Conservation (phyloP, 2,888 invertebrate species). For the Stegana nigrithorax region DNA sequence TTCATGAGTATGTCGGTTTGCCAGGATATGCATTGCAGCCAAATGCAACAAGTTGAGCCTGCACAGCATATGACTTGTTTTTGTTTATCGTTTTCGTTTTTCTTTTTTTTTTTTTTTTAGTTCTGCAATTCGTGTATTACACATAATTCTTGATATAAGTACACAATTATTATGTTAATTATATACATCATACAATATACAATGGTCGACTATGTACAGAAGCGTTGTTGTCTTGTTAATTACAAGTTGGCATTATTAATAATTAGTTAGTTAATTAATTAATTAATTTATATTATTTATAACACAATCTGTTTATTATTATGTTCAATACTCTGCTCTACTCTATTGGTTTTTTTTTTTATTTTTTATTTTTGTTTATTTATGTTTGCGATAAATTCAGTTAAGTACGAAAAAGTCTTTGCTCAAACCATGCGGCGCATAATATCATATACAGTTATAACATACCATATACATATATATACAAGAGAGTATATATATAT, state of each 20-base stretch:
- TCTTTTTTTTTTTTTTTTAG: too few species aligned
- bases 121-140: too few species aligned
- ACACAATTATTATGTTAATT: background rate
- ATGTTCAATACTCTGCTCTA: background rate
- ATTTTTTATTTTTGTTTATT: background rate
- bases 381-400: constrained; percentile 11
- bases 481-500: background rate
- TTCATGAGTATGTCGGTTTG: too few species aligned
- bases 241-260: constrained; percentile 21
- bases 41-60: too few species aligned
- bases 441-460: constrained; percentile 11
- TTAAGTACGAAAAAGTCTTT: constrained; percentile 56
- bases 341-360: background rate
- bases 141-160: background rate
- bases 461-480: constrained; percentile 15
- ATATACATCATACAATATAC: constrained; percentile 1
- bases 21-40: too few species aligned
- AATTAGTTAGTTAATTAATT: background rate
- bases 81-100: too few species aligned
- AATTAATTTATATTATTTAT: background rate
- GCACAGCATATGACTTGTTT: too few species aligned
- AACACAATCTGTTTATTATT: background rate
- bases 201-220: constrained; percentile 18
- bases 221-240: constrained; percentile 18
- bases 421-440: constrained; percentile 56